phyloP scores from a whole-genome alignment of 2,888 invertebrate species.

The Stratiomys singularior region DNA sequence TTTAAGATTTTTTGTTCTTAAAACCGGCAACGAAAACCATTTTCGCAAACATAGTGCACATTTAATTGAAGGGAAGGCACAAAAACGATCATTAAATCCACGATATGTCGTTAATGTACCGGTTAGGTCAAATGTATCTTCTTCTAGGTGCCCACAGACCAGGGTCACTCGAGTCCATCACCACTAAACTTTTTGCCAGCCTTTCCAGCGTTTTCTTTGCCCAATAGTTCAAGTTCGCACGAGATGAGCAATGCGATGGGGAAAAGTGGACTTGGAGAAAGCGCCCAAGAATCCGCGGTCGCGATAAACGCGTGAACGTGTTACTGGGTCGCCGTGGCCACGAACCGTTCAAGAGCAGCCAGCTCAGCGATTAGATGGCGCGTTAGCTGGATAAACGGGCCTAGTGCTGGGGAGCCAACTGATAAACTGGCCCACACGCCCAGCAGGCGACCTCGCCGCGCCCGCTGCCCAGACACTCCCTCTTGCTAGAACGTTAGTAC shows the following conservation, averaged over 20 bases:
- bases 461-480: conserved; percentile 15
- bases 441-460: conserved; percentile 35
- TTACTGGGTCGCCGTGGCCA: conserved; percentile 23
- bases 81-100: background rate
- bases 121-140: background rate
- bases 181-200: background rate
- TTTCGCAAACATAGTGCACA: background rate
- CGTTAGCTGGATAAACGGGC: background rate
- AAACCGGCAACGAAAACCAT: background rate
- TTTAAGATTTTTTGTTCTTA: background rate
- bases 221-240: conserved; percentile 41
- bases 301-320: background rate
- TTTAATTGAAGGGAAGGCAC: conserved; percentile 12
- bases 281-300: conserved; percentile 23
- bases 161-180: background rate
- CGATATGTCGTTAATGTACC: background rate
- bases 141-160: background rate
- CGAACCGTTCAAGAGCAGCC: background rate
- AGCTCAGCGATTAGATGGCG: background rate
- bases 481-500: conserved; percentile 11
- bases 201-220: background rate
- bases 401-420: background rate
- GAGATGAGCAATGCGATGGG: background rate
- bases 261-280: conserved; percentile 4
- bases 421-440: conserved; percentile 36